These are phyloP conservation scores for Syngnathus rostellatus DNA, from an alignment of 2,797 vertebrate species.

Conservation along the genomic window DNA sequence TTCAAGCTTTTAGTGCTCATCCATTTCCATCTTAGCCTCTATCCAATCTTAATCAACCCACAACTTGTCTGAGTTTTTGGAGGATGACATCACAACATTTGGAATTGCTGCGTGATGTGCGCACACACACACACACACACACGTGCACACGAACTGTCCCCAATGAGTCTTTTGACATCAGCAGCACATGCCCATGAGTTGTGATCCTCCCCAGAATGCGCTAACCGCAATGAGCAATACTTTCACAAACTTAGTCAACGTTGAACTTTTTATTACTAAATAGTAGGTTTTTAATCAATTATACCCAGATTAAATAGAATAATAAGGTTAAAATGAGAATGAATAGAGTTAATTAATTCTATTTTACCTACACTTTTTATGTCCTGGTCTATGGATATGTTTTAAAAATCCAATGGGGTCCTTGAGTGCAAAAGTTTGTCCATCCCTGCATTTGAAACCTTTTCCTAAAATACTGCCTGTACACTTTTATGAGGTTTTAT, in stretches of 20 bases:
- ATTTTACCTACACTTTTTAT: too few relatives aligned
- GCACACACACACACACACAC: not conserved
- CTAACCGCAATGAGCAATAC: not conserved
- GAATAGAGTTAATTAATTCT: too few relatives aligned
- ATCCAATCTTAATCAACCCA: not conserved
- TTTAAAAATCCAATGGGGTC: too few relatives aligned
- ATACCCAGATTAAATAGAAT: too few relatives aligned
- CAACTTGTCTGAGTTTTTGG: conserved; percentile 13
- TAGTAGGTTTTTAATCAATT: too few relatives aligned
- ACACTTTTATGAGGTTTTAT: not conserved
- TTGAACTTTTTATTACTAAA: not conserved
- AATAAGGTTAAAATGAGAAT: too few relatives aligned
- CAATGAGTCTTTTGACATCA: not conserved
- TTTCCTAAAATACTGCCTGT: not conserved
- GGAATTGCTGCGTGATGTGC: not conserved
- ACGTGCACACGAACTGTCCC: not conserved
- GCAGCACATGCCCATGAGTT: not conserved
- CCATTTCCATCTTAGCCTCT: not conserved
- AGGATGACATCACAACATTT: conserved; percentile 44
- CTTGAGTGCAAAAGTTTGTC: too few relatives aligned
- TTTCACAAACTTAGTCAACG: not conserved
- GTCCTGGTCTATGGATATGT: not conserved
- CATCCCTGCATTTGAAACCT: too few relatives aligned
- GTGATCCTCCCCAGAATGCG: not conserved
- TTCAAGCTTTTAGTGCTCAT: not conserved